Base-by-base conservation (phyloP, 2,888 invertebrate genomes). In the Exephanes ischioxanthus region DNA sequence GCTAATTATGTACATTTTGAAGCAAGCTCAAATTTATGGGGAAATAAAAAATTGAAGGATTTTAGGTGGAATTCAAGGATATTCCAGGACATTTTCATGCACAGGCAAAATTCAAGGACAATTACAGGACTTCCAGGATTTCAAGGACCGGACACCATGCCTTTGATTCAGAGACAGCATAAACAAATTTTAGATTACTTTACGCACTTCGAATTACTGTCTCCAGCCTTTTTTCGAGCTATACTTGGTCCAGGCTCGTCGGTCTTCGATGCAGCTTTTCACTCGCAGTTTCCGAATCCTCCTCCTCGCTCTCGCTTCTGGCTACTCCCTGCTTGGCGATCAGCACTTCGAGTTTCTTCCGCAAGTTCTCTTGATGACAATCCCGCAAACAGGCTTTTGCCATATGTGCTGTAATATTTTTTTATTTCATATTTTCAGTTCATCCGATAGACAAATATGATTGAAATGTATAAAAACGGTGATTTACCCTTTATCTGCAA, bases 321-420 rank as follows among this genome's bases (percentile, higher is more conserved):
- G 95, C 95, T 30, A 96, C 96, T 0, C 96, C 97, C 93, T 97
- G 97, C 93, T 98, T 98, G 80, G 97, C 97, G 94, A 98, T 99
- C 19, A 99, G 95, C 89, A 98, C 96, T 93, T 97, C 97, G 90
- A 99, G 95, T 94, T 99, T 99, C 91, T 97, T 96, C 76, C 97
- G 96, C 87, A 99, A 95, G 94, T 98, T 98, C 88, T 97, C 97
- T 94, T 99, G 98, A 94, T 99, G 99, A 0, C 98, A 95, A 94
- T 99, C 99, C 78, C 98, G 95, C 14, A 99, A 95, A 48, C 99
- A 95, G 0, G 99, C 98, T 90, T 98, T 96, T 0, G 99, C 98
- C 97, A 98, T 98, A 94, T 99, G 98, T 6, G 99, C 99, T 96
- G 92, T 22, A 91, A 91, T 85, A 85, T 79, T 72, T 16, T 9